Base-by-base conservation (phyloP, 2,888 invertebrate species). In the Caenorhabditis sp. region DNA sequence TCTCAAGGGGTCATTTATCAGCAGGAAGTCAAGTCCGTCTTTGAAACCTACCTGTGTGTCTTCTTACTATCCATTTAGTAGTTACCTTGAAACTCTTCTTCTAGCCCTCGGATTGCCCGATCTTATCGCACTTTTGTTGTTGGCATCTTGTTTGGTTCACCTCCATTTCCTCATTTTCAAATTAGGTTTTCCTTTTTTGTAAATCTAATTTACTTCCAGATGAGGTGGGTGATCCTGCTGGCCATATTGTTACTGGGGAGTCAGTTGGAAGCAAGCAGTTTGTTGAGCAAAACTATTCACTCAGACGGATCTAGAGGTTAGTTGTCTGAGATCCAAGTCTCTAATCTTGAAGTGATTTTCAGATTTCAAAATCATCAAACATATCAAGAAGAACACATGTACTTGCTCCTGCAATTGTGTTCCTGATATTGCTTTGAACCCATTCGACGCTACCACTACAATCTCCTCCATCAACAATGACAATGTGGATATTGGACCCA, bases 321-420 rank as follows among this genome's bases (percentile, higher is more conserved):
- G 75, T 10, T 44, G 5, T 22, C 19, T 5, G 22, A 1, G 1
- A 49, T 24, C 10, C 10, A 19, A 12, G 1, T 8, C 12, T 10
- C 12, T 1, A 19, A 1, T 49, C 4, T 31, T 1, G n/a, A n/a
- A n/a, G n/a, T n/a, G n/a, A n/a, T 28, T 82, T 87, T 66, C 84
- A 87, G 87, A 86, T 49, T 87, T 87, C 69, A 86, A 86, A 73
- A 85, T 87, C 6, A 72, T 87, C 44, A 87, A 87, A 35, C 70
- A 84, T 19, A 87, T 87, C 76, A 86, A 87, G 44, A 79, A 85
- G 14, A 87, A 87, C 63, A 85, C 85, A 3, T 87, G 87, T 41
- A 82, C 79, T 19, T 87, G 87, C 66, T 75, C 80, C 38, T 87
- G 87, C 58, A 83, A 85, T 58, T 87, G 87, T 69, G 73, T 86